A percentile compares a stretch with the other conserved stretches of the same genome.
Conservation (phyloP, 2,888 invertebrate genomes). For the Catocala nupta region DNA sequence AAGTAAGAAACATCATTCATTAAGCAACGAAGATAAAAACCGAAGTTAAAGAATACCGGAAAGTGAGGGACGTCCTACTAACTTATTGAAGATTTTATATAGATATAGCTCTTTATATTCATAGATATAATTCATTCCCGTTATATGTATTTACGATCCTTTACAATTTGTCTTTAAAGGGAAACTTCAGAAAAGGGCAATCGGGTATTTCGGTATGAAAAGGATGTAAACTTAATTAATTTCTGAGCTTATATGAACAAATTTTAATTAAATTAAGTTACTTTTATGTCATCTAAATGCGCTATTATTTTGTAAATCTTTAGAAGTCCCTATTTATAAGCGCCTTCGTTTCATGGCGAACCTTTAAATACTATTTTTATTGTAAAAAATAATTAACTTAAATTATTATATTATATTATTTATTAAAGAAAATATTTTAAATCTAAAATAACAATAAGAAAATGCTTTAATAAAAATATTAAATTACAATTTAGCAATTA, state of each 20-base stretch:
- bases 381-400: too few relatives aligned
- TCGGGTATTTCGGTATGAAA: constrained; percentile 48
- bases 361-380: not conserved
- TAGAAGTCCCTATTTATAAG: not conserved
- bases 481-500: too few relatives aligned
- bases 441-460: too few relatives aligned
- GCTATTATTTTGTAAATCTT: constrained; percentile 6
- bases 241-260: constrained; percentile 27
- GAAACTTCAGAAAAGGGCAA: constrained; percentile 36
- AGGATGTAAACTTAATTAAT: constrained; percentile 58
- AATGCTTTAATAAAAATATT: too few relatives aligned
- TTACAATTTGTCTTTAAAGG: constrained; percentile 42
- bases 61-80: constrained; percentile 51
- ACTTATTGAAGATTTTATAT: constrained; percentile 49
- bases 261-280: constrained; percentile 19
- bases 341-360: not conserved
- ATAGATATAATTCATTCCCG: constrained; percentile 46
- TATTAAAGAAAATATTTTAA: too few relatives aligned
- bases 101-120: constrained; percentile 38
- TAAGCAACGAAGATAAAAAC: constrained; percentile 20
- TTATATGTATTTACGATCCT: constrained; percentile 32
- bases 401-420: too few relatives aligned
- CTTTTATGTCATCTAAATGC: constrained; percentile 15
- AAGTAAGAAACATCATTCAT: too few relatives aligned
- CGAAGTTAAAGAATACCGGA: constrained; percentile 56